phyloP scores from a whole-genome alignment of 1,140 invertebrate species.

The Camponotus floridanus region DNA sequence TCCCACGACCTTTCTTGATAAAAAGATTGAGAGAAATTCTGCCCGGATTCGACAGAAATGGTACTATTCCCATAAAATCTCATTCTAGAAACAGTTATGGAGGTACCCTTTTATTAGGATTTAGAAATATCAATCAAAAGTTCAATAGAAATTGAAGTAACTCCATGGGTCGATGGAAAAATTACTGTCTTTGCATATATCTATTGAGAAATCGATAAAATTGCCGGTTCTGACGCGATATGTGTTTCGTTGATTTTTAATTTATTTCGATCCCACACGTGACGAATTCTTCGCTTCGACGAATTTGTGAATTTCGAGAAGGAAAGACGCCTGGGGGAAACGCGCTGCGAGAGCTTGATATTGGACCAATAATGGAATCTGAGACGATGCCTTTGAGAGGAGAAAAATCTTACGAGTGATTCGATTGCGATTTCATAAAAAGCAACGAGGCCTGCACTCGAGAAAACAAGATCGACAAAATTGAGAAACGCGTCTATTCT shows the following conservation, averaged over 20 bases:
- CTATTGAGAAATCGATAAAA: background rate
- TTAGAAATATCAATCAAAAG: background rate
- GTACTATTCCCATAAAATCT: background rate
- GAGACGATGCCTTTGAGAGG: background rate
- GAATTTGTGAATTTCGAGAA: constrained; percentile 40
- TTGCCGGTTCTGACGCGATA: background rate
- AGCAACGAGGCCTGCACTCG: background rate
- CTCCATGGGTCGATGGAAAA: background rate
- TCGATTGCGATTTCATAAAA: background rate
- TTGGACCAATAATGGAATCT: constrained; percentile 33
- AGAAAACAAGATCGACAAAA: background rate
- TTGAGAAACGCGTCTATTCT: constrained; percentile 5
- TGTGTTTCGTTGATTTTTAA: constrained; percentile 62
- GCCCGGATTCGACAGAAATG: background rate
- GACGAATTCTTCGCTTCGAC: constrained; percentile 6
- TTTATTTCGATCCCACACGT: constrained; percentile 52
- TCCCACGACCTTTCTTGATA: background rate
- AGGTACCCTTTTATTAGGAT: background rate
- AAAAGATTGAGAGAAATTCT: background rate
- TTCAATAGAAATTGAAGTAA: constrained; percentile 1
- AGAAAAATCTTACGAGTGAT: background rate
- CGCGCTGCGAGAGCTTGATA: constrained; percentile 17
- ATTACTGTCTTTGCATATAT: background rate
- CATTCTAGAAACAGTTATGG: background rate
- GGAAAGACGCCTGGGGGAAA: constrained; percentile 35